These are phyloP conservation scores for Megaustenia siamemsis DNA, from an alignment of 2,888 invertebrate genomes.

Conservation along the genomic window DNA sequence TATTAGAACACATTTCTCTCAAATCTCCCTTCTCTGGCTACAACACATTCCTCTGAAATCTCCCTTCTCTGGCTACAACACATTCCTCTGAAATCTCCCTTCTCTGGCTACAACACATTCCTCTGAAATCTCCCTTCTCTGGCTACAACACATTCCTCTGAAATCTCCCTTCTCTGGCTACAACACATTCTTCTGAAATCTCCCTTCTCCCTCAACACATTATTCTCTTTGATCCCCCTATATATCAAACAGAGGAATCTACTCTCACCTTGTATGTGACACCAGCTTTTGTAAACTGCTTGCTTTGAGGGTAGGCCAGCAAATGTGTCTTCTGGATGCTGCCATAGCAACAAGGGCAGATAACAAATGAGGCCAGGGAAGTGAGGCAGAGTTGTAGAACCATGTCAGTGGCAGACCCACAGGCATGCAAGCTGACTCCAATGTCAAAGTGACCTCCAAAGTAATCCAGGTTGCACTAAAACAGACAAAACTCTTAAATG, in stretches of 20 bases:
- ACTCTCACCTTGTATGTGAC: slow-evolving; percentile 70
- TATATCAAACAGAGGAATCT: not conserved
- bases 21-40: too few relatives aligned
- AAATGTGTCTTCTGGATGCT: slow-evolving; percentile 90
- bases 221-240: not conserved
- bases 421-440: slow-evolving; percentile 94
- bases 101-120: too few relatives aligned
- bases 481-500: too few relatives aligned
- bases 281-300: slow-evolving; percentile 64
- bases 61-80: too few relatives aligned
- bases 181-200: too few relatives aligned
- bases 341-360: slow-evolving; percentile 97
- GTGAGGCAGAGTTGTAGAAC: slow-evolving; percentile 91
- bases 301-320: slow-evolving; percentile 90
- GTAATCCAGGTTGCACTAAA: slow-evolving; percentile 94
- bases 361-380: slow-evolving; percentile 89
- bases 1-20: too few relatives aligned
- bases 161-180: too few relatives aligned
- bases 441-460: slow-evolving; percentile 89
- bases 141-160: too few relatives aligned
- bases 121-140: too few relatives aligned
- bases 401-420: slow-evolving; percentile 95
- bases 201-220: too few relatives aligned
- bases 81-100: too few relatives aligned
- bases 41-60: too few relatives aligned